phyloP scores from a whole-genome alignment of 2,888 invertebrate genomes.

The Tipula vernalis region DNA sequence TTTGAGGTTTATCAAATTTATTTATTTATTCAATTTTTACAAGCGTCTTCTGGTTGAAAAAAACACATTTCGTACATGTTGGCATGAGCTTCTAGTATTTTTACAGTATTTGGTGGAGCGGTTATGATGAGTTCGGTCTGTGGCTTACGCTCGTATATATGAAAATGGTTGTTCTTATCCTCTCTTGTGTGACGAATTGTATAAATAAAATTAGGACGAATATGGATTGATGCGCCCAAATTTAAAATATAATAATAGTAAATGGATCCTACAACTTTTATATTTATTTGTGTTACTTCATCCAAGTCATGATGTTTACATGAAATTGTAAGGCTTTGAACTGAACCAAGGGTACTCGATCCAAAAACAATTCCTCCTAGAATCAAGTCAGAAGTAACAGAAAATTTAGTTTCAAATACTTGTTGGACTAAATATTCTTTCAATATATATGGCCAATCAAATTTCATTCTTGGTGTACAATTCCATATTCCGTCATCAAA shows the following conservation, averaged over 20 bases:
- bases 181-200: background rate
- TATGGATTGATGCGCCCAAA: background rate
- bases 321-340: background rate
- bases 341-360: no score
- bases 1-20: no score
- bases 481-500: background rate
- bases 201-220: background rate
- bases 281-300: background rate
- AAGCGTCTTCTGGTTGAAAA: background rate
- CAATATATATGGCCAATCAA: background rate
- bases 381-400: background rate
- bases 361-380: background rate
- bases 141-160: background rate
- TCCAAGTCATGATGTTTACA: background rate
- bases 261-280: background rate
- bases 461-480: background rate
- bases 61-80: background rate
- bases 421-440: background rate
- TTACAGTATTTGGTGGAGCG: background rate
- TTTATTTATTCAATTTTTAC: no score
- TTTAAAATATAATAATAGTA: background rate
- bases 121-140: background rate
- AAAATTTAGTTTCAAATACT: background rate
- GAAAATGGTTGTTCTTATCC: background rate
- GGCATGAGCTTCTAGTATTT: background rate